Base-by-base conservation (phyloP, 2,113 vertebrate genomes). In the Potamarius usumacintae region DNA sequence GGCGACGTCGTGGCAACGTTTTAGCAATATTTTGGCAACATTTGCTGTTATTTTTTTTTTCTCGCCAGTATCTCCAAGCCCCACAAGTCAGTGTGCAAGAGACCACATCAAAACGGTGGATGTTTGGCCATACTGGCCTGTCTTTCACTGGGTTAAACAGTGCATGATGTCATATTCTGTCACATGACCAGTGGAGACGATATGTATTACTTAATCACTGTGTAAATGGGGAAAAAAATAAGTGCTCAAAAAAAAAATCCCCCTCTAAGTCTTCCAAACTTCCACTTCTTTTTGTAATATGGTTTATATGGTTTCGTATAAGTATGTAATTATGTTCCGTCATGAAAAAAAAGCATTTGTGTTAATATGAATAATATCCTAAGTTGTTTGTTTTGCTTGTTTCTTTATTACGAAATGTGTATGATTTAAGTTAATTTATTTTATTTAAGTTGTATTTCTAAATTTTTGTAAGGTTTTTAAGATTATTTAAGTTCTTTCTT, bases 401-500 rank as follows among this genome's bases (percentile, higher is more conserved):
- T 96, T 95, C 96, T 96, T 96, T 96, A 87, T 96, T 96, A 82
- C 53, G 85, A 89, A 90, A 91, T 87, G 42, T 91, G 90, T 88
- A 94, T 94, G 94, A 95, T 95, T 96, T 94, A 94, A 94, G 92
- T 96, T 96, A 94, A 95, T 94, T 96, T 95, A 95, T 95, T 91
- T 94, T 93, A 93, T 94, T 93, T 94, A 95, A 94, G 93, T 95
- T 92, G 96, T 97, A 95, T 95, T 96, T 96, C 96, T 97, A 97
- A 95, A 95, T 94, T 94, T 98, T 96, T 97, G 94, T 96, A 96
- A 96, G 97, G 97, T 96, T 97, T 93, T 94, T 92, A 93, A 92
- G 88, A 93, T 94, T 95, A 95, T 96, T 96, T 95, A 95, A 96
- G 92, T 94, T 93, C 93, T 94, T 91, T 93, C 87, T 91, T 92